Evolutionary conservation across 2,888 invertebrate species (phyloP), one percentile per base, ranked within the genome.

Genomic region (Meloe dianella): DNA sequence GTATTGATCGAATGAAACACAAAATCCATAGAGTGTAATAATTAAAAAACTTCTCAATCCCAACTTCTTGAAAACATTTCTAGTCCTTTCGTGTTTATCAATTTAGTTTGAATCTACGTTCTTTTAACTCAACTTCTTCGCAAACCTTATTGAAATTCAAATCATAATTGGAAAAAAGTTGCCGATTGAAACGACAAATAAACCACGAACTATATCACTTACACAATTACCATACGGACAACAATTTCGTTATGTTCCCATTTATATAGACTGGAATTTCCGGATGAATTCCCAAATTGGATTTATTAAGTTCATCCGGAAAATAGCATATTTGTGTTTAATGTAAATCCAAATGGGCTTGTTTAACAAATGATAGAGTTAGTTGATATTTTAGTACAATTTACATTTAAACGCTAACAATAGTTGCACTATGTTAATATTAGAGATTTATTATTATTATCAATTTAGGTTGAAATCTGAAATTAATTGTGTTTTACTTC

Each of bases 301-400:
- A 65, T 68, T 60, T 65, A 68, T 68, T 68, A 65, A 63, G 60
- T 54, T 56, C 57, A 66, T 60, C 57, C 30, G 20, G 8, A 47
- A 22, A 47, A 22, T 27, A 22, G 60, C 65, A 47, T 62, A 59
- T 60, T 63, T 65, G 54, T 60, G 65, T 68, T 65, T 63, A 38
- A 63, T 60, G 65, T 64, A 61, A 65, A 32, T 67, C 30, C 35
- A 20, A 20, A 8, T 3, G 20, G 29, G 51, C 59, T 47, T 60
- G 41, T 61, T 60, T 65, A 62, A 65, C 51, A 68, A 68, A 68
- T 65, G n/a, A n/a, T n/a, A n/a, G n/a, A n/a, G n/a, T n/a, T n/a
- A n/a, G n/a, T n/a, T n/a, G n/a, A n/a, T n/a, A n/a, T n/a, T n/a
- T n/a, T n/a, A n/a, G 22, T 65, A 47, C 57, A 38, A 35, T 57